Percentiles rank a stretch among this genome's conserved stretches.
These are phyloP conservation scores for Rafetus swinhoei DNA, from an alignment of 2,113 vertebrate species.

Conservation along the genomic window DNA sequence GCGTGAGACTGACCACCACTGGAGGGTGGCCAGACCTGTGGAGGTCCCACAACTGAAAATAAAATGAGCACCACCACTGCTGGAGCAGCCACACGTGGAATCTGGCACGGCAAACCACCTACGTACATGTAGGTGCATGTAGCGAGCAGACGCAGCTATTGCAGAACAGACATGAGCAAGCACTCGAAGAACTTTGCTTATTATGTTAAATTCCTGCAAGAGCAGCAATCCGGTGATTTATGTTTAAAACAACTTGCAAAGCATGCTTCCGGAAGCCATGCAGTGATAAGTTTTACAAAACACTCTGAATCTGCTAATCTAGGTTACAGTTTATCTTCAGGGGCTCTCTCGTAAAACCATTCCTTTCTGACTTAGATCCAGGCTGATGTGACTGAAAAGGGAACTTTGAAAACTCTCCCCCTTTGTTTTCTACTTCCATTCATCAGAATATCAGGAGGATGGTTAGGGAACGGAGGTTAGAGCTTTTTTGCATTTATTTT, in stretches of 20 bases:
- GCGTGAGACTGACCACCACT: too few species aligned
- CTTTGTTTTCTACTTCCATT: slow-evolving; percentile 29
- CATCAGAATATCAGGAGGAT: background rate
- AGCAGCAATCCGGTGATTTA: background rate
- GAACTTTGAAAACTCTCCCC: slow-evolving; percentile 32
- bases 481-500: background rate
- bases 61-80: too few species aligned
- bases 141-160: too few species aligned
- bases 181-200: background rate
- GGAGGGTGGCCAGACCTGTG: too few species aligned
- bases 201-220: slow-evolving; percentile 17
- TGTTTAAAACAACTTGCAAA: slow-evolving; percentile 28
- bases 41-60: too few species aligned
- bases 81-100: too few species aligned
- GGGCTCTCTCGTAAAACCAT: slow-evolving; percentile 51
- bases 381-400: slow-evolving; percentile 19
- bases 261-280: slow-evolving; percentile 24
- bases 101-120: too few species aligned
- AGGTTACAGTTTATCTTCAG: slow-evolving; percentile 73
- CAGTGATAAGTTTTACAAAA: slow-evolving; percentile 42
- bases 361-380: slow-evolving; percentile 48
- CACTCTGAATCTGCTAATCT: slow-evolving; percentile 64
- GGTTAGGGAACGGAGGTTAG: background rate
- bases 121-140: too few species aligned
- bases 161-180: too few species aligned